Conservation (phyloP, 2,888 invertebrate genomes). For the Lasioglossum malachurum region DNA sequence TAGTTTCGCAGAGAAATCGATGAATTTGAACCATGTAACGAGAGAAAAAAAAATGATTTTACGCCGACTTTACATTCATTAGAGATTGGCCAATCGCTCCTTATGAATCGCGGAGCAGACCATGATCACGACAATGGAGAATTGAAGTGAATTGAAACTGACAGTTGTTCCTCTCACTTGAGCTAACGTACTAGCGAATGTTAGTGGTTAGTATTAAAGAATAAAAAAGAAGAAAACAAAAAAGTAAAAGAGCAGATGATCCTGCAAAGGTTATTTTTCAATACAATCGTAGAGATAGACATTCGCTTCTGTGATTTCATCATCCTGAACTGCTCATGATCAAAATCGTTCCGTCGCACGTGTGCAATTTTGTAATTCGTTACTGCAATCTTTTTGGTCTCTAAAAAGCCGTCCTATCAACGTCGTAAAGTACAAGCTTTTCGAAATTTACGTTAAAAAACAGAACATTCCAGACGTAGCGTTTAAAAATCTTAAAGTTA, state of each 20-base stretch:
- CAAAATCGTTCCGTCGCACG: slow-evolving; percentile 36
- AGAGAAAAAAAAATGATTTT: slow-evolving; percentile 26
- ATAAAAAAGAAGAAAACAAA: slow-evolving; percentile 49
- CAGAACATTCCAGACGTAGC: background rate
- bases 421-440: background rate
- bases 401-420: slow-evolving; percentile 1
- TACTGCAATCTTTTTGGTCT: background rate
- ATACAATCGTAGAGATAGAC: slow-evolving; percentile 76
- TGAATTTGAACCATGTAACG: slow-evolving; percentile 62
- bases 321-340: slow-evolving; percentile 56
- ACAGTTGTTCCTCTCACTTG: slow-evolving; percentile 71
- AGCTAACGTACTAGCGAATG: slow-evolving; percentile 69
- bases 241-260: slow-evolving; percentile 67
- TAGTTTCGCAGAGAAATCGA: slow-evolving; percentile 70
- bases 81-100: slow-evolving; percentile 68
- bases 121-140: slow-evolving; percentile 57
- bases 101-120: slow-evolving; percentile 51
- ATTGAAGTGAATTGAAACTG: slow-evolving; percentile 62
- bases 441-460: background rate
- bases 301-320: slow-evolving; percentile 72
- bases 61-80: slow-evolving; percentile 52
- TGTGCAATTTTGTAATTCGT: slow-evolving; percentile 11
- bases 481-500: background rate
- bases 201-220: slow-evolving; percentile 69
- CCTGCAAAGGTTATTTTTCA: slow-evolving; percentile 79